Evolutionary conservation across 1,140 invertebrate genomes (phyloP).

Genomic region (Eueides isabella): DNA sequence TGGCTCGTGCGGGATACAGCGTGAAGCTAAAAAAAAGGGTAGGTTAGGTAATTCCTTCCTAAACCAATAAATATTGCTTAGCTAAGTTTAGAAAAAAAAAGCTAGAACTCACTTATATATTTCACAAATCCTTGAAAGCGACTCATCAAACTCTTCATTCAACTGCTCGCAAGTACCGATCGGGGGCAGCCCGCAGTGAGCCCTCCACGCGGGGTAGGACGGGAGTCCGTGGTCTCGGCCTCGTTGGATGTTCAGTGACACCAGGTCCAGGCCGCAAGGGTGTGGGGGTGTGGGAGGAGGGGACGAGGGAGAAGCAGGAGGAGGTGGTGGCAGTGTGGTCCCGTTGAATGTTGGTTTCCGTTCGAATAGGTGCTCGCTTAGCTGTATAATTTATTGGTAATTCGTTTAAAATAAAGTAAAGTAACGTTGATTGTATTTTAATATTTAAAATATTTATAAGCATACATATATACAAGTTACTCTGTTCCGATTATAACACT

Average conservation of each 20-base stretch:
- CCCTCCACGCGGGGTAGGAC: slow-evolving; percentile 89
- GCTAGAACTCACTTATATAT: slow-evolving; percentile 84
- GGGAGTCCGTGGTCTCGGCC: slow-evolving; percentile 95
- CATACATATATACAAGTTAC: no score
- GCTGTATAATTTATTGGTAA: slow-evolving; percentile 67
- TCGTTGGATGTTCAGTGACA: slow-evolving; percentile 93
- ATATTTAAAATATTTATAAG: neutral
- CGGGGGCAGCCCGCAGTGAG: slow-evolving; percentile 87
- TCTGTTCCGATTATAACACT: no score
- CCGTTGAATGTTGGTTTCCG: slow-evolving; percentile 46
- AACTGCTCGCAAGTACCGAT: slow-evolving; percentile 90
- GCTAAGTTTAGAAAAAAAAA: no score
- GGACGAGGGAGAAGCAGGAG: neutral
- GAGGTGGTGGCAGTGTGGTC: slow-evolving; percentile 30
- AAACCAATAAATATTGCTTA: no score
- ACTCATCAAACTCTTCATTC: slow-evolving; percentile 83
- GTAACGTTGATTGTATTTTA: no score
- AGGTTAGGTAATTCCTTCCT: no score
- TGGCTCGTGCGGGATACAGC: no score
- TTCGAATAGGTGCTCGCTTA: slow-evolving; percentile 91
- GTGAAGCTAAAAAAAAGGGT: no score
- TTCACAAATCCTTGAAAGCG: slow-evolving; percentile 84
- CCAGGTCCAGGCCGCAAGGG: slow-evolving; percentile 90
- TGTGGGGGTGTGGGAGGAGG: slow-evolving; percentile 42
- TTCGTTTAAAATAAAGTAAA: neutral